Evolutionary conservation across 2,797 vertebrate species (phyloP), one percentile per base, ranked within the genome.

Genomic region (Antrozous pallidus): DNA sequence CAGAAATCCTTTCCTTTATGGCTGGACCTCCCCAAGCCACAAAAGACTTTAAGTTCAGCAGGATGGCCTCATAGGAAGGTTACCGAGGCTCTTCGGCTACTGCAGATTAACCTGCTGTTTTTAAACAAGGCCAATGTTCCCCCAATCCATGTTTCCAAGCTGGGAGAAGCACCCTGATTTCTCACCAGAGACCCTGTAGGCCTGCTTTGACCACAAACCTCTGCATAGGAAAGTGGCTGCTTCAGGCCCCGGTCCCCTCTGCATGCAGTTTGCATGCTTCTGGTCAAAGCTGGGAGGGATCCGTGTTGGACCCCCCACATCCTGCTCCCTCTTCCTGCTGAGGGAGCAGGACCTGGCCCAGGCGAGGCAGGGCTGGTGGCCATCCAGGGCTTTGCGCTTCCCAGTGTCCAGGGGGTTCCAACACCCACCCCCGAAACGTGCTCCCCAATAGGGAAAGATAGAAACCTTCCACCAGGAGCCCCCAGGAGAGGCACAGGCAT

Each of bases 301-400:
- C 36, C 16, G 0, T 0, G 42, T 67, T 42, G 5, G 0, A 24
- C 10, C 54, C 70, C 69, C 40, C 38, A 47, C 65, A 31, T 26
- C 42, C 88, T 58, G 40, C 49, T 63, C 36, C 49, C 28, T 75
- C 58, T 88, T 78, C 33, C 42, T 26, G 45, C 75, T 7, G 11
- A 84, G 69, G 61, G 65, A 33, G 75, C 20, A n/a, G 78, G 67
- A n/a, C 24, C 56, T 42, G 42, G 5, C 42, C 42, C 42, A 1
- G 4, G 88, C 26, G 40, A n/a, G 40, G 42, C 36, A 77, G 54
- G 16, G 38, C 17, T 47, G 22, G 38, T 42, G 38, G 9, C 49
- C 82, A 65, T 56, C 56, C n/a, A 42, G 56, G 26, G 93, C 86
- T 93, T 74, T 74, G 75, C 83, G 38, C 67, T 96, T 96, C 47